Conservation (phyloP, 2,888 invertebrate species). For the Drosophila meridiana region DNA sequence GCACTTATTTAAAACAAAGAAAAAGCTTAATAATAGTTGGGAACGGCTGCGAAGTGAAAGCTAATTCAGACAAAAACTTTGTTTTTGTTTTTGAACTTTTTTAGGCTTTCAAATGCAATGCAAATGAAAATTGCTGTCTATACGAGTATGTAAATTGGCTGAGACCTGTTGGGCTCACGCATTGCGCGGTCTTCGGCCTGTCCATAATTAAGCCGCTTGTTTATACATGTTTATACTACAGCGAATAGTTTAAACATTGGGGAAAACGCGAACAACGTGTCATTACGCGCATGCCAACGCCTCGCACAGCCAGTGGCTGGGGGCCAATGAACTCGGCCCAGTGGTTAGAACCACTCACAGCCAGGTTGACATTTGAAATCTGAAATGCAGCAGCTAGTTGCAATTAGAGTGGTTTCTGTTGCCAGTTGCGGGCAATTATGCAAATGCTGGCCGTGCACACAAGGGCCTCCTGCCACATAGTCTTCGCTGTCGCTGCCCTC, state of each 20-base stretch:
- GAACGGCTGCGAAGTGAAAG: conserved; percentile 63
- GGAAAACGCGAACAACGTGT: conserved; percentile 35
- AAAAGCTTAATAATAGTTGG: conserved; percentile 45
- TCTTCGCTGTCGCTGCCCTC: conserved; percentile 21
- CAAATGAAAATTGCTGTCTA: conserved; percentile 51
- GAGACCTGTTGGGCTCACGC: conserved; percentile 27
- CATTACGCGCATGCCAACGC: conserved; percentile 10
- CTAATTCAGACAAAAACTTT: conserved; percentile 52
- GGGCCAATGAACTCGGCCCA: conserved; percentile 44
- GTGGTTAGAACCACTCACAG: conserved; percentile 41
- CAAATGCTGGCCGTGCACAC: conserved; percentile 35
- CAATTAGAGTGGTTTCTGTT: conserved; percentile 43
- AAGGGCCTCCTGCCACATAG: conserved; percentile 20
- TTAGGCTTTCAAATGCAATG: conserved; percentile 43
- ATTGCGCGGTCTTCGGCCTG: conserved; percentile 46
- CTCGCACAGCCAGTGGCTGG: conserved; percentile 1
- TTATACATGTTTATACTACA: conserved; percentile 60
- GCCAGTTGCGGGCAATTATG: conserved; percentile 46
- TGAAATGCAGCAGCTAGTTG: conserved; percentile 44
- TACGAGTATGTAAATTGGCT: conserved; percentile 41
- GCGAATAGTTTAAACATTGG: conserved; percentile 61
- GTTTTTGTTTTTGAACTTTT: conserved; percentile 15
- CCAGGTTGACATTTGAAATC: conserved; percentile 52
- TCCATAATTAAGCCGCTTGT: conserved; percentile 63
- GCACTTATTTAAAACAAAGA: conserved; percentile 12